These are phyloP conservation scores for Lepilemur ruficaudatus DNA, from an alignment of 2,797 vertebrate genomes.

Conservation along the genomic window DNA sequence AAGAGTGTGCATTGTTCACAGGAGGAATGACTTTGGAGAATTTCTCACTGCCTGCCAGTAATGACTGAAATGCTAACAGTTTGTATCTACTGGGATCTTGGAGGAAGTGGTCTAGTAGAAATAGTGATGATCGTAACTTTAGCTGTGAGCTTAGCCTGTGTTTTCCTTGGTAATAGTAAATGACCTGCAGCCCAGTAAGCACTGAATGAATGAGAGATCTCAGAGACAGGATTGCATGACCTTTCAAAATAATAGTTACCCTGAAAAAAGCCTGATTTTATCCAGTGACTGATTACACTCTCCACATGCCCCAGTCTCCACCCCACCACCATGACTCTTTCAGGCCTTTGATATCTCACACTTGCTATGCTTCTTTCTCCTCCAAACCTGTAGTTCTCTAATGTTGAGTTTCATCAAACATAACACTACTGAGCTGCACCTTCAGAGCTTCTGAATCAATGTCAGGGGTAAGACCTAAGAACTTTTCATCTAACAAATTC, in stretches of 20 bases:
- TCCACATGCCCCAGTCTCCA: background rate
- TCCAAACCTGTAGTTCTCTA: background rate
- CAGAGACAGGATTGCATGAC: background rate
- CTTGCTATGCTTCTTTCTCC: background rate
- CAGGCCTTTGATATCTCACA: background rate
- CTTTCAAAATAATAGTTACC: background rate
- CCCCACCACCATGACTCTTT: background rate
- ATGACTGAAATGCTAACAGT: background rate
- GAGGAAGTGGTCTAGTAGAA: background rate
- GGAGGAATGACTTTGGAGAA: background rate
- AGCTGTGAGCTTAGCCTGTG: background rate
- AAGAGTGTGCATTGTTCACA: background rate
- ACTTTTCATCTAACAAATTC: background rate
- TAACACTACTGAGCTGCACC: background rate
- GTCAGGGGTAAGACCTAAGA: background rate
- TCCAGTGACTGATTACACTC: background rate
- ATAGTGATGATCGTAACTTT: background rate
- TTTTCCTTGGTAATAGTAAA: background rate
- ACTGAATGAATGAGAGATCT: background rate
- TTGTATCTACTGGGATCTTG: background rate
- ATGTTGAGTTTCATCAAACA: background rate
- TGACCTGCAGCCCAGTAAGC: no score
- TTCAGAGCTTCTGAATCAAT: background rate
- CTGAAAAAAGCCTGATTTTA: background rate
- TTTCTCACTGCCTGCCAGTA: background rate